Percentiles rank a stretch among this genome's conserved stretches.
These are phyloP conservation scores for Uloborus plumipes DNA, from an alignment of 2,888 invertebrate species.

Conservation along the genomic window DNA sequence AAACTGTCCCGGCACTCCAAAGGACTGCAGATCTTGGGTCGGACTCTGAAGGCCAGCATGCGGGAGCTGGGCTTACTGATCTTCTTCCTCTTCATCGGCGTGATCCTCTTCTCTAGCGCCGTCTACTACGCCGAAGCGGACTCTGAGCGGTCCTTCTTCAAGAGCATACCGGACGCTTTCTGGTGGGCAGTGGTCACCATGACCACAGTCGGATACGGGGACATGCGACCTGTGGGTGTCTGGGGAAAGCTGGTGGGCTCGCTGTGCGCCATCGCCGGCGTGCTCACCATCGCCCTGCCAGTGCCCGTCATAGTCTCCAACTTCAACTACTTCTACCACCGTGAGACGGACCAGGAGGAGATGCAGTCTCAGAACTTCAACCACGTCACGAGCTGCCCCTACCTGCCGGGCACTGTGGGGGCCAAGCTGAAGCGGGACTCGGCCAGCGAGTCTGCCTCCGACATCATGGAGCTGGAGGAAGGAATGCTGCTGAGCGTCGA, in stretches of 20 bases:
- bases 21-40: constrained; percentile 98
- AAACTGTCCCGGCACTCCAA: constrained; percentile 99
- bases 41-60: constrained; percentile 99
- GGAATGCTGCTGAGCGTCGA: constrained; percentile 78
- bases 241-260: constrained; percentile 99
- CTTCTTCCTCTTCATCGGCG: constrained; percentile 99
- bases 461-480: constrained; percentile 92
- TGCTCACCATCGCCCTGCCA: constrained; percentile 97
- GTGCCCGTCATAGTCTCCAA: constrained; percentile 99
- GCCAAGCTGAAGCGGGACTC: constrained; percentile 65
- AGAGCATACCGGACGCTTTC: constrained; percentile 95
- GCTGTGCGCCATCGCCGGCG: constrained; percentile 98
- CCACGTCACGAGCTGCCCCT: constrained; percentile 97
- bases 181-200: constrained; percentile 97
- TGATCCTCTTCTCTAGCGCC: constrained; percentile 94
- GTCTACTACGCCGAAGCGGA: constrained; percentile 97
- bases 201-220: constrained; percentile 99
- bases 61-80: constrained; percentile 98
- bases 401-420: constrained; percentile 92
- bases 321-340: constrained; percentile 99
- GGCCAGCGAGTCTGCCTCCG: constrained; percentile 74
- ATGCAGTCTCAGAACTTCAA: constrained; percentile 99
- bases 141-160: constrained; percentile 90
- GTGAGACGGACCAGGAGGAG: constrained; percentile 99
- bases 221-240: constrained; percentile 99